A percentile compares a stretch with the other conserved stretches of the same genome.
Evolutionary conservation across 2,797 vertebrate species (phyloP).

Genomic region (Poecilia gillii): DNA sequence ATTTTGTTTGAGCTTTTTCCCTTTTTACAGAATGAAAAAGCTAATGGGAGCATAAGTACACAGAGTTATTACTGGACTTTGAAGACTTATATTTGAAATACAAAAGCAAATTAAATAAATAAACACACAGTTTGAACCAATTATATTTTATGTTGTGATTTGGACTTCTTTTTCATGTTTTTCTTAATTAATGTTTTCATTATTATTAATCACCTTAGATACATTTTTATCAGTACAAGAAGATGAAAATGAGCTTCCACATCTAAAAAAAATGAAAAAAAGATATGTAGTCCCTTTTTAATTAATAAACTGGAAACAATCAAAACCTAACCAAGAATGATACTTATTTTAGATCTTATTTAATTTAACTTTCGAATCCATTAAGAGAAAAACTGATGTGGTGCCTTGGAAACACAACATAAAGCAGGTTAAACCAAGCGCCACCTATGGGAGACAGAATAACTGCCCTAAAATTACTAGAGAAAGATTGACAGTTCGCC

Average conservation of each 20-base stretch:
- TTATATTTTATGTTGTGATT: neutral
- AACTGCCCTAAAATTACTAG: neutral
- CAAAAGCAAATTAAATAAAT: slow-evolving; percentile 18
- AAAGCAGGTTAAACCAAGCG: neutral
- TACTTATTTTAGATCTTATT: neutral
- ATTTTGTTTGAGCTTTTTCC: neutral
- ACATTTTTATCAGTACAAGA: neutral
- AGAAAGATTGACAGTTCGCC: slow-evolving; percentile 1
- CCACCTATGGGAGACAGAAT: neutral
- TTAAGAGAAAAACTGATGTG: neutral
- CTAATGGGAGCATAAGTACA: slow-evolving; percentile 21
- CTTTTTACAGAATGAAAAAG: slow-evolving; percentile 24
- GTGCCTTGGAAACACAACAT: neutral
- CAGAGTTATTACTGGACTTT: slow-evolving; percentile 12
- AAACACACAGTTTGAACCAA: slow-evolving; percentile 4
- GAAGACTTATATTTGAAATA: slow-evolving; percentile 14
- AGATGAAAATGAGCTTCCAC: neutral
- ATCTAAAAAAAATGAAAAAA: neutral
- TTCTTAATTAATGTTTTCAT: neutral
- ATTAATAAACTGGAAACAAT: neutral
- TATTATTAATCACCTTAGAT: neutral
- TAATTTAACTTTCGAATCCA: neutral
- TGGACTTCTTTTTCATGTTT: neutral
- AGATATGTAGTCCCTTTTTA: neutral
- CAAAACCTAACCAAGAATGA: neutral